These are phyloP conservation scores for Watsonalla binaria DNA, from an alignment of 2,888 invertebrate genomes.

Conservation along the genomic window DNA sequence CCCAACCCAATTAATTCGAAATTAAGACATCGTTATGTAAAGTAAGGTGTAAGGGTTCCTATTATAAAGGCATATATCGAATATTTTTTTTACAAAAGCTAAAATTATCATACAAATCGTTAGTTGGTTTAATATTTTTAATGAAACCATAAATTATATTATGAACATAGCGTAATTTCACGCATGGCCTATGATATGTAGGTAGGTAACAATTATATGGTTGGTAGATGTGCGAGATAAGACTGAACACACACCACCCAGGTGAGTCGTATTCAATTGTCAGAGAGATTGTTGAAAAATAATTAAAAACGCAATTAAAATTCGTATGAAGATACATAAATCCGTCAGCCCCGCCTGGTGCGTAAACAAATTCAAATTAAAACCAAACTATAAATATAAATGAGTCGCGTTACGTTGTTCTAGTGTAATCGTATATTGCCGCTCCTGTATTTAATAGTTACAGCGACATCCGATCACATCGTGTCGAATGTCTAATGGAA, in stretches of 20 bases:
- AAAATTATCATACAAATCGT: slow-evolving; percentile 1
- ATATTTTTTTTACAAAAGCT: background rate
- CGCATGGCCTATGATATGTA: slow-evolving; percentile 19
- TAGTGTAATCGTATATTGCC: slow-evolving; percentile 25
- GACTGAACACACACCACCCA: slow-evolving; percentile 38
- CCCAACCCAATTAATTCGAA: slow-evolving; percentile 57
- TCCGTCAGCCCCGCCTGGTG: slow-evolving; percentile 65
- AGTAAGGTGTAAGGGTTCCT: slow-evolving; percentile 29
- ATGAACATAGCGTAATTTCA: slow-evolving; percentile 3
- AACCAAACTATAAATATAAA: slow-evolving; percentile 48
- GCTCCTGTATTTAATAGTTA: slow-evolving; percentile 32
- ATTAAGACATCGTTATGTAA: slow-evolving; percentile 48
- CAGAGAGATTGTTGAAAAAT: slow-evolving; percentile 65
- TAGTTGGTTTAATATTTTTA: slow-evolving; percentile 9
- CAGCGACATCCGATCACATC: slow-evolving; percentile 20
- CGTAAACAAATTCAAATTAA: slow-evolving; percentile 55
- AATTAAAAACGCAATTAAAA: slow-evolving; percentile 76
- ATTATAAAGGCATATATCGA: slow-evolving; percentile 4
- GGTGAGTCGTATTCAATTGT: slow-evolving; percentile 61
- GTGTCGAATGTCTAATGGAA: slow-evolving; percentile 22
- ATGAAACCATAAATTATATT: slow-evolving; percentile 19
- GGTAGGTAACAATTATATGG: slow-evolving; percentile 20
- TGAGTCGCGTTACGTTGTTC: slow-evolving; percentile 43
- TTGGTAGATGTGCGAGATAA: slow-evolving; percentile 42
- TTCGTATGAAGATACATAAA: slow-evolving; percentile 47